Conservation (phyloP, 2,888 invertebrate species). For the Calameuta idolon region DNA sequence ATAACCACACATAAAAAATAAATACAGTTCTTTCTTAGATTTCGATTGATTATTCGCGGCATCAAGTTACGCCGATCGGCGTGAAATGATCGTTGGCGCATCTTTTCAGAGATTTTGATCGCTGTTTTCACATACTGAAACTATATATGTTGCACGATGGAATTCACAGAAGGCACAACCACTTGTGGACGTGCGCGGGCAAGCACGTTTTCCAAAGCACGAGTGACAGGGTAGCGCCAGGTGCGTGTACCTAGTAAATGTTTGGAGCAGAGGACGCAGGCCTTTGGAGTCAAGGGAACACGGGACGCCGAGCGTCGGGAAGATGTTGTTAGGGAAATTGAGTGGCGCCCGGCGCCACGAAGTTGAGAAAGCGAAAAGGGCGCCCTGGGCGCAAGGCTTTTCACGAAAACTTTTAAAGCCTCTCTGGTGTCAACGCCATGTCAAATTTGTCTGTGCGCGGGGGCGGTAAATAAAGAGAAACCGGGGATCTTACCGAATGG, state of each 20-base stretch:
- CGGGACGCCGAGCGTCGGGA: slow-evolving; percentile 7
- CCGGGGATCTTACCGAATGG: slow-evolving; percentile 41
- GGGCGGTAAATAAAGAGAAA: slow-evolving; percentile 40
- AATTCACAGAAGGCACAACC: slow-evolving; percentile 42
- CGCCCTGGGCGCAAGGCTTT: not conserved
- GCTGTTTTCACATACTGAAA: not conserved
- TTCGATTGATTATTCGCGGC: not conserved
- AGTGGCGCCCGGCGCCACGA: slow-evolving; percentile 3
- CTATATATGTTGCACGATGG: not conserved
- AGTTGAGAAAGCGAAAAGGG: slow-evolving; percentile 5
- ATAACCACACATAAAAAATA: not conserved
- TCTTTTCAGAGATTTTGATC: not conserved
- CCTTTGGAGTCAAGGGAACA: not conserved
- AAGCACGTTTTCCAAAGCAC: not conserved
- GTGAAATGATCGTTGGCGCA: not conserved
- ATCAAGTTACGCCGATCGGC: not conserved
- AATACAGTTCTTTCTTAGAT: not conserved
- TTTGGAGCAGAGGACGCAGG: not conserved
- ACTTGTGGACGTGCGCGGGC: slow-evolving; percentile 54
- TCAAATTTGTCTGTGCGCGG: slow-evolving; percentile 36
- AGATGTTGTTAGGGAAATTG: not conserved
- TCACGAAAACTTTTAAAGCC: not conserved
- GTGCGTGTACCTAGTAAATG: not conserved
- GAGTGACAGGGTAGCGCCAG: not conserved
- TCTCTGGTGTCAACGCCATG: slow-evolving; percentile 47